Percentiles rank a stretch among this genome's conserved stretches.
These are phyloP conservation scores for Pollicipes pollicipes DNA, from an alignment of 1,140 invertebrate genomes.

Conservation along the genomic window DNA sequence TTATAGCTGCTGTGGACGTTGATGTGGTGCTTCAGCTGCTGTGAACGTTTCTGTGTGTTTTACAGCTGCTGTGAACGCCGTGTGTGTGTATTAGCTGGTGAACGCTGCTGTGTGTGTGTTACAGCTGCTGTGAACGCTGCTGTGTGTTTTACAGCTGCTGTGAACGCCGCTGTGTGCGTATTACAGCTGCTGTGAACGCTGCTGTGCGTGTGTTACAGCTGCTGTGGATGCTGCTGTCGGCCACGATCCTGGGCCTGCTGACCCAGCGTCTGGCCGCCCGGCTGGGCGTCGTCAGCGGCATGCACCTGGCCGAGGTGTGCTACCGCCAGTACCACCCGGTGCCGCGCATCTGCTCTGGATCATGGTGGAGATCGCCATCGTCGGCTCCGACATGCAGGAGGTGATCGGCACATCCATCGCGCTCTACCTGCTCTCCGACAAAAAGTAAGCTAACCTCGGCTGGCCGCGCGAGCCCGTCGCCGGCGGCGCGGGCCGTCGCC, in stretches of 20 bases:
- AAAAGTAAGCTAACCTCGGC: conserved; percentile 59
- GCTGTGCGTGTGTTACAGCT: conserved; percentile 35
- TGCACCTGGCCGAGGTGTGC: conserved; percentile 66
- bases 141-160: not conserved
- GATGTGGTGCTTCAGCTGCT: not conserved
- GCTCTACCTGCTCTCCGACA: conserved; percentile 68
- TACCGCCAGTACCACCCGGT: conserved; percentile 57
- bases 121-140: too few species aligned
- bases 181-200: too few species aligned
- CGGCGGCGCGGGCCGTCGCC: too few species aligned
- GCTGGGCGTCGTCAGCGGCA: conserved; percentile 64
- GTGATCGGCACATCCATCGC: conserved; percentile 78
- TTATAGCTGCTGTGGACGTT: too few species aligned
- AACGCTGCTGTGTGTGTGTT: too few species aligned
- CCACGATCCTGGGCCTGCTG: conserved; percentile 65
- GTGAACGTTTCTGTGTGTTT: not conserved
- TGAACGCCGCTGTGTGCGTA: not conserved
- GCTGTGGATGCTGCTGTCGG: conserved; percentile 71
- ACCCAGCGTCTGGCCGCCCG: conserved; percentile 70
- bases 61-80: too few species aligned
- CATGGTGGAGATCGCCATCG: conserved; percentile 88
- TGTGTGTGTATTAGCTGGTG: too few species aligned
- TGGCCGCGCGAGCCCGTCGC: too few species aligned
- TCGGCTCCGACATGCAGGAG: conserved; percentile 81
- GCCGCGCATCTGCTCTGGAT: conserved; percentile 70